phyloP scores from a whole-genome alignment of 2,797 vertebrate genomes.

The Cuniculus paca region DNA sequence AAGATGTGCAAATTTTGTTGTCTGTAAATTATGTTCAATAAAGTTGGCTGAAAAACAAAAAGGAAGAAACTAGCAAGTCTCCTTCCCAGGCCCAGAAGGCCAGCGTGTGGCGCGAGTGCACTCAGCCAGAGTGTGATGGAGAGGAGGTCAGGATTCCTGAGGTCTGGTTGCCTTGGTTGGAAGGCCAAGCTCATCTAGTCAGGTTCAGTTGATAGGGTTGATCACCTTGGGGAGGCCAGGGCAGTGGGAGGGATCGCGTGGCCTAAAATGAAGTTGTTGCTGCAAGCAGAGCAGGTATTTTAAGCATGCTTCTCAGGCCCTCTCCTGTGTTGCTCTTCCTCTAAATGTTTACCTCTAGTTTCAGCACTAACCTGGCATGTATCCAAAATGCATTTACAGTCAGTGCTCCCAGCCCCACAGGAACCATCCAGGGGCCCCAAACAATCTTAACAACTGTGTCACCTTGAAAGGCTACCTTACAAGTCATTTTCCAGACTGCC shows the following conservation, averaged over 20 bases:
- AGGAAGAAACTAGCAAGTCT: background rate
- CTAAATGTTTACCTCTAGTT: conserved; percentile 36
- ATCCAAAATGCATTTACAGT: conserved; percentile 20
- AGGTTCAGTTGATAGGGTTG: background rate
- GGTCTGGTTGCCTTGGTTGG: background rate
- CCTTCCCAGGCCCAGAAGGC: background rate
- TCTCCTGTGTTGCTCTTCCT: conserved; percentile 23
- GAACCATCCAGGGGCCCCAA: background rate
- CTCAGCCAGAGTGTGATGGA: background rate
- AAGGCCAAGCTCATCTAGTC: too few species aligned
- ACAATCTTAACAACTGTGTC: conserved; percentile 45
- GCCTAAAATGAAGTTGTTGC: background rate
- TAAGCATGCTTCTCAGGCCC: background rate
- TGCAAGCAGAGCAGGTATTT: background rate
- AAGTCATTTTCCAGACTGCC: background rate
- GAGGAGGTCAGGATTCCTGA: too few species aligned
- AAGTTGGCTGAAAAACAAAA: background rate
- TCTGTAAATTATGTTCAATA: background rate
- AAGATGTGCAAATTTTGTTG: background rate
- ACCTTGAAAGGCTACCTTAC: conserved; percentile 38
- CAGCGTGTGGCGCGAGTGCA: background rate
- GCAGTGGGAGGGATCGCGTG: background rate
- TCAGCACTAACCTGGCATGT: conserved; percentile 11
- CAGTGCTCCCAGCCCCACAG: background rate
- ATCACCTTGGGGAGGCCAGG: background rate